Evolutionary conservation across 2,113 vertebrate species (phyloP).

Genomic region (Puntigrus tetrazona): DNA sequence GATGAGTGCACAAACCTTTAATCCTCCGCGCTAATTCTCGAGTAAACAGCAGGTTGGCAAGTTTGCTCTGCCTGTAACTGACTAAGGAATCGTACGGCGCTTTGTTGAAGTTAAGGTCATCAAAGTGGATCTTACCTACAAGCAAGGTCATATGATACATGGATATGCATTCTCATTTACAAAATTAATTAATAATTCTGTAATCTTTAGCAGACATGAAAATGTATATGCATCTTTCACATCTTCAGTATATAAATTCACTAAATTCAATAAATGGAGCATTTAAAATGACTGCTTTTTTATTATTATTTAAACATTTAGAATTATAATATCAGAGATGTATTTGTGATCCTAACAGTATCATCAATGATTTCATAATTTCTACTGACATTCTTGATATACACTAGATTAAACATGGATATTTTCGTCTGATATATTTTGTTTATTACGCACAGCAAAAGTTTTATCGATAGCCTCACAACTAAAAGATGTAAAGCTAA

Average conservation of each 20-base stretch:
- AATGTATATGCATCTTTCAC: neutral
- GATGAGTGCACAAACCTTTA: slow-evolving; percentile 59
- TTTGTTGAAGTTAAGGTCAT: slow-evolving; percentile 70
- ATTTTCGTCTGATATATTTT: no score
- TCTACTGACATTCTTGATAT: neutral
- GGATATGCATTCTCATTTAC: neutral
- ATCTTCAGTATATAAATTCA: neutral
- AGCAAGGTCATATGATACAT: neutral
- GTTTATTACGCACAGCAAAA: no score
- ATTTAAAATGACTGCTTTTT: no score
- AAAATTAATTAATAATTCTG: neutral
- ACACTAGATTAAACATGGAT: no score
- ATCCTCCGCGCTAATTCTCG: slow-evolving; percentile 67
- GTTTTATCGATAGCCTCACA: neutral
- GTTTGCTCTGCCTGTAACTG: slow-evolving; percentile 78
- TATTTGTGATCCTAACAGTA: neutral
- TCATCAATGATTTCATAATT: neutral
- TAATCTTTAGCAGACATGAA: neutral
- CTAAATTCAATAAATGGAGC: no score
- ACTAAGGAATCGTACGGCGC: slow-evolving; percentile 67
- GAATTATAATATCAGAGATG: neutral
- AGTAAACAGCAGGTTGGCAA: slow-evolving; percentile 77
- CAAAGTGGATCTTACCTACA: slow-evolving; percentile 71
- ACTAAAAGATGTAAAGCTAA: neutral
- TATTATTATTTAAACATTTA: neutral